Conservation (phyloP, 2,888 invertebrate species). For the Ophion ellenae region DNA sequence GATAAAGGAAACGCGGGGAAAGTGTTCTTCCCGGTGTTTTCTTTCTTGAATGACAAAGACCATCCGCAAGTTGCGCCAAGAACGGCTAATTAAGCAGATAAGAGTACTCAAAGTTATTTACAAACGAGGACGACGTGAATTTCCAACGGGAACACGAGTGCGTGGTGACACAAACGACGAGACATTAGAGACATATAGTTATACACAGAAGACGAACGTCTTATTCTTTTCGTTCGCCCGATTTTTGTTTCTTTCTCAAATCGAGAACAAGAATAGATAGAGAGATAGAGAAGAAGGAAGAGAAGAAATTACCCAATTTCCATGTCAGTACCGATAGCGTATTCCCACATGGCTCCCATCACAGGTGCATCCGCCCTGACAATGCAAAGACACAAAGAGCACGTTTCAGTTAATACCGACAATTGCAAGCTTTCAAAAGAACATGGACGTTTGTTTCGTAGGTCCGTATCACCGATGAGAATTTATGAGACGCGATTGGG, state of each 20-base stretch:
- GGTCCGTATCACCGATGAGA: background rate
- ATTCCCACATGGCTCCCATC: conserved; percentile 98
- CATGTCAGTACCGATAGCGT: conserved; percentile 90
- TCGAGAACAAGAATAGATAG: conserved; percentile 8
- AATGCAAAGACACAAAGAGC: conserved; percentile 68
- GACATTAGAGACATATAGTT: conserved; percentile 54
- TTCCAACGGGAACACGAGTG: conserved; percentile 33
- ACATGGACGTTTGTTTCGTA: background rate
- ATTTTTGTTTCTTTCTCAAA: conserved; percentile 16
- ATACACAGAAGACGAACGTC: conserved; percentile 37
- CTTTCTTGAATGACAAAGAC: conserved; percentile 2
- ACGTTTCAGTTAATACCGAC: conserved; percentile 53
- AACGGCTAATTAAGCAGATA: conserved; percentile 49
- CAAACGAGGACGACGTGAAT: conserved; percentile 54
- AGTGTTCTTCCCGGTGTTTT: no score
- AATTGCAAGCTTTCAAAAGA: background rate
- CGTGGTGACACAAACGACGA: conserved; percentile 32
- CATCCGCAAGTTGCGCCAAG: conserved; percentile 20
- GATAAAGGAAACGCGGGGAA: background rate
- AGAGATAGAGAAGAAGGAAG: conserved; percentile 39
- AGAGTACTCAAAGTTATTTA: conserved; percentile 61
- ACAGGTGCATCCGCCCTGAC: conserved; percentile 99
- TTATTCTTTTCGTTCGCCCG: background rate
- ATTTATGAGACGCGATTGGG: background rate
- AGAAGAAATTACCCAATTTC: conserved; percentile 88